Evolutionary conservation across 2,113 vertebrate species (phyloP).

Genomic region (Benitochromis conjunctus): DNA sequence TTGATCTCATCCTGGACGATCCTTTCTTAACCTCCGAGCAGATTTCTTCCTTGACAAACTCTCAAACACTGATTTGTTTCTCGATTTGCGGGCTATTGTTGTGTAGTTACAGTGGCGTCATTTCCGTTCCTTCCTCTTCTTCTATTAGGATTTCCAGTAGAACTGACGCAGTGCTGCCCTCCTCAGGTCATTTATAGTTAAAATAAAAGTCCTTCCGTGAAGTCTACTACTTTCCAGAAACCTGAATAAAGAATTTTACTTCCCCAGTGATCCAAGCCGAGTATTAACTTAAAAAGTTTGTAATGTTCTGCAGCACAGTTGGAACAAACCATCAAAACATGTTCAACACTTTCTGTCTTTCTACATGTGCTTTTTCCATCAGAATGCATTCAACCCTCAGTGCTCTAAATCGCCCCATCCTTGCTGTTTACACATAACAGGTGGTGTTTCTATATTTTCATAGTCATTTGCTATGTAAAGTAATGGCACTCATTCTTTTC

Average conservation of each 20-base stretch:
- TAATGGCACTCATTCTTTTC: not conserved
- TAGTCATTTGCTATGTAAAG: not conserved
- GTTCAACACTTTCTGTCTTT: no score
- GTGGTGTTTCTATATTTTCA: no score
- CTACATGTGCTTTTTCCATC: no score
- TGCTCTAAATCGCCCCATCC: no score
- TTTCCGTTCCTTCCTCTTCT: not conserved
- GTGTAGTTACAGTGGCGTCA: fast-evolving
- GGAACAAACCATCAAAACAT: not conserved
- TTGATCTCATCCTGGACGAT: not conserved
- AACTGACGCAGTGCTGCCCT: not conserved
- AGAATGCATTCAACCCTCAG: not conserved
- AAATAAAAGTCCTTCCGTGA: not conserved
- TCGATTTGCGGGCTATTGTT: not conserved
- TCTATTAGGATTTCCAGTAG: not conserved
- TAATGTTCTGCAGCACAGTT: fast-evolving
- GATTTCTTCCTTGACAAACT: not conserved
- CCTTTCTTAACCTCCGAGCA: not conserved
- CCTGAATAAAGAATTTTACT: not conserved
- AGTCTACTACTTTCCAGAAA: not conserved
- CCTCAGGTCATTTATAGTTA: not conserved
- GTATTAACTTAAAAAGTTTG: not conserved
- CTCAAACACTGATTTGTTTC: not conserved
- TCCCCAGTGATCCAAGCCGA: not conserved
- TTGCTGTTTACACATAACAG: no score